Percentiles rank a stretch among this genome's conserved stretches.
Evolutionary conservation across 2,113 vertebrate genomes (phyloP).

Genomic region (Halcyon malimbica): DNA sequence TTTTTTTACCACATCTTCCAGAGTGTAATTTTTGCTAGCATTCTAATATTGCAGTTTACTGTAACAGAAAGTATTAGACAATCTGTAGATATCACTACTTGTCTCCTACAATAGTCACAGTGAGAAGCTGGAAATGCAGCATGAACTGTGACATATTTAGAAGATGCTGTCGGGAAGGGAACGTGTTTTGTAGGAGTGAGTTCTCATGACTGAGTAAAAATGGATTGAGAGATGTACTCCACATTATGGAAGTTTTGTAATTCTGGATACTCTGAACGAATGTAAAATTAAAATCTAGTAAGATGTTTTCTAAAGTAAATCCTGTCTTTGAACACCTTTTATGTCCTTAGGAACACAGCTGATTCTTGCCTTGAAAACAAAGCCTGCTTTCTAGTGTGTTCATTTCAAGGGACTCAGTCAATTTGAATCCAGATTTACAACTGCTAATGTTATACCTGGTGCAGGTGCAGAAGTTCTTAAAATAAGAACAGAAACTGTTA

Average conservation of each 20-base stretch:
- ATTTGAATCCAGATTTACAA: conserved; percentile 8
- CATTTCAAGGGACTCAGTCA: conserved; percentile 3
- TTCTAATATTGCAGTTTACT: not conserved
- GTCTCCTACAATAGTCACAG: not conserved
- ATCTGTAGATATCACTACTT: not conserved
- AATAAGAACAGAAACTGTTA: not conserved
- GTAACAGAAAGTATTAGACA: not conserved
- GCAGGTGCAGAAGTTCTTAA: not conserved
- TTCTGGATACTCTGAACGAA: conserved; percentile 18
- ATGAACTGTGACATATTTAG: not conserved
- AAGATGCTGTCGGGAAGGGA: not conserved
- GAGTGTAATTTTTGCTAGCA: not conserved
- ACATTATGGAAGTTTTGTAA: not conserved
- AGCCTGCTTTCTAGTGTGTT: not conserved
- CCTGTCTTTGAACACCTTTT: not conserved
- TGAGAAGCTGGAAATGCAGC: not conserved
- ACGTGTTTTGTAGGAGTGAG: not conserved
- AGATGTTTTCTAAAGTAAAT: not conserved
- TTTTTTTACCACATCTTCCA: not conserved
- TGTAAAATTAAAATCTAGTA: conserved; percentile 36
- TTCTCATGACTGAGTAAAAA: not conserved
- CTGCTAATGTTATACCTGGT: not conserved
- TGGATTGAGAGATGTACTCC: not conserved
- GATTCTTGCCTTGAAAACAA: conserved; percentile 22
- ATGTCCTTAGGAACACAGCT: not conserved